These are phyloP conservation scores for Hylaea fasciaria DNA, from an alignment of 2,888 invertebrate species.

Conservation along the genomic window DNA sequence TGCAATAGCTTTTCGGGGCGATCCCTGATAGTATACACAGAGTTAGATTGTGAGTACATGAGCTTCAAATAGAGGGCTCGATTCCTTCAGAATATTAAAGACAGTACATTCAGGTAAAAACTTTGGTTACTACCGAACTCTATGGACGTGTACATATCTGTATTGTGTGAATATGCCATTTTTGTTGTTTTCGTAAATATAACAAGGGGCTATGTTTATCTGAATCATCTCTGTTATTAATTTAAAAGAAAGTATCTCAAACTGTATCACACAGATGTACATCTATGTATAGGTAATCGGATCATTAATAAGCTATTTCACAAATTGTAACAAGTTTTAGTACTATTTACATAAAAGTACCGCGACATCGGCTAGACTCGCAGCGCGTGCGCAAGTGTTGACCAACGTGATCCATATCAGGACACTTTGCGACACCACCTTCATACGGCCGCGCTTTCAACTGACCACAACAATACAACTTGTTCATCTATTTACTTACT, in stretches of 20 bases:
- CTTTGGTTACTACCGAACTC: neutral
- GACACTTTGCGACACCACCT: slow-evolving; percentile 62
- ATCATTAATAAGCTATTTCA: neutral
- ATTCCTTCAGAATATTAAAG: neutral
- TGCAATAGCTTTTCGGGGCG: slow-evolving; percentile 15
- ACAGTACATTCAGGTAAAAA: too few relatives aligned
- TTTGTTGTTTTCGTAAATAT: too few relatives aligned
- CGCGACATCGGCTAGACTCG: slow-evolving; percentile 15
- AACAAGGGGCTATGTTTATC: too few relatives aligned
- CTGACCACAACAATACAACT: slow-evolving; percentile 49
- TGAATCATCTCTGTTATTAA: too few relatives aligned
- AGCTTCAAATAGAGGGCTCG: slow-evolving; percentile 10
- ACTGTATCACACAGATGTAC: too few relatives aligned
- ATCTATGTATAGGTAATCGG: too few relatives aligned
- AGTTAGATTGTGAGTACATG: neutral
- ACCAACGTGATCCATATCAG: slow-evolving; percentile 66
- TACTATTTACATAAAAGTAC: slow-evolving; percentile 12
- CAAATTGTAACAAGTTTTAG: slow-evolving; percentile 5
- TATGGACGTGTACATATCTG: neutral
- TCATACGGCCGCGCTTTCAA: slow-evolving; percentile 51
- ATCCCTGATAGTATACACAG: slow-evolving; percentile 13
- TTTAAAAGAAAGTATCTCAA: too few relatives aligned
- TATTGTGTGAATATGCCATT: too few relatives aligned
- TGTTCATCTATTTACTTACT: slow-evolving; percentile 29
- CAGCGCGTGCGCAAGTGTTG: slow-evolving; percentile 57